Percentiles rank a stretch among this genome's conserved stretches.
Evolutionary conservation across 2,888 invertebrate genomes (phyloP).

Genomic region (Thecocarcelia acutangulata): DNA sequence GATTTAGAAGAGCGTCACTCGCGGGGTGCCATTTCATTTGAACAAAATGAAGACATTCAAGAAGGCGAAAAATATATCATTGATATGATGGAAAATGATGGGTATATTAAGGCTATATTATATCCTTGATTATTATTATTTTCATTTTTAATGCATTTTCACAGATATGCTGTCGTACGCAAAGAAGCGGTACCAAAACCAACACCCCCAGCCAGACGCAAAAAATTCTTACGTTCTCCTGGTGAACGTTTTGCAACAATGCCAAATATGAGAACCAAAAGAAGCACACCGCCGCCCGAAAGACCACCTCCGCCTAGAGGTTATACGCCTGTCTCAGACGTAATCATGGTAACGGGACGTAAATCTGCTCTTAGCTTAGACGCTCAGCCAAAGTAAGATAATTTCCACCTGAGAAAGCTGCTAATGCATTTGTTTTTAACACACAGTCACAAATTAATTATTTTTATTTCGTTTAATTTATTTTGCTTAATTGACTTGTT

Average conservation of each 20-base stretch:
- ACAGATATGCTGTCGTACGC: constrained; percentile 90
- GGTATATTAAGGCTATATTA: constrained; percentile 72
- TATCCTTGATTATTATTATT: neutral
- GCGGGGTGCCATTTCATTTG: constrained; percentile 86
- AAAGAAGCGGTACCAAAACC: constrained; percentile 86
- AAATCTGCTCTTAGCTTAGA: constrained; percentile 82
- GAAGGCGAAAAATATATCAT: constrained; percentile 77
- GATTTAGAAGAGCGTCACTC: constrained; percentile 88
- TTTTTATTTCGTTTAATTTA: constrained; percentile 41
- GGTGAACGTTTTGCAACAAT: constrained; percentile 87
- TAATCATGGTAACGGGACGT: constrained; percentile 84
- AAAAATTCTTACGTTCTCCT: constrained; percentile 83
- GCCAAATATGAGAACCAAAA: constrained; percentile 82
- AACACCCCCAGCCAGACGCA: constrained; percentile 84
- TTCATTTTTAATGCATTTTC: constrained; percentile 70
- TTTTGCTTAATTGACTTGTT: constrained; percentile 42
- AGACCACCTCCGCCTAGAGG: constrained; percentile 85
- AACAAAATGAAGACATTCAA: constrained; percentile 73
- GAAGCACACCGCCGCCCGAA: constrained; percentile 81
- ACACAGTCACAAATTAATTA: constrained; percentile 37
- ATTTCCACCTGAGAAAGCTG: constrained; percentile 51
- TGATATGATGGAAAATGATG: constrained; percentile 81
- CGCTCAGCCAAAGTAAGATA: constrained; percentile 72
- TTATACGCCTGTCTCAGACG: constrained; percentile 82
- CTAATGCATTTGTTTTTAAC: constrained; percentile 56